Base-by-base conservation (phyloP, 1,140 invertebrate genomes). In the Drosophila gunungcola region DNA sequence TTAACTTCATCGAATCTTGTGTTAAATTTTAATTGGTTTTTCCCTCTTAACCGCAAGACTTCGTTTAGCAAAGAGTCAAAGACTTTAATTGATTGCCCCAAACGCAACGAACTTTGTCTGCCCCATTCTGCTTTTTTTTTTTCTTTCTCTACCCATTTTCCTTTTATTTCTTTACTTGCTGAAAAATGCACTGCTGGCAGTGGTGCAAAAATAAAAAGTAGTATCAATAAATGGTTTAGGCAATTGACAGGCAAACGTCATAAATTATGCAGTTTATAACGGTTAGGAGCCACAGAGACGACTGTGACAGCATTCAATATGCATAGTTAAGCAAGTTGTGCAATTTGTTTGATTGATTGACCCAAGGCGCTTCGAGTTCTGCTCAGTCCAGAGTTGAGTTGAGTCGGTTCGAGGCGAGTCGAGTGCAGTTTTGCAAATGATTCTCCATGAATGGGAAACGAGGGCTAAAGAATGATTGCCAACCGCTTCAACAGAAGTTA, bases 11-110 rank as follows among this genome's bases (percentile, higher is more conserved):
- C 64, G 73, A 74, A 62, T 49, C 48, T 55, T 75, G 72, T 75
- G 73, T 85, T 78, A 86, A 84, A 81, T 64, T 76, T 81, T 86
- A 85, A 86, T 86, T 85, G 82, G 78, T 86, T 85, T 84, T 81
- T 29, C 69, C 25, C 64, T 42, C 51, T 49, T 70, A 55, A 74
- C 38, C 58, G 39, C 69, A 74, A 51, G 61, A 63, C 49, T 53
- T 73, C 52, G 73, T 74, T 83, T 41, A 60, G 64, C 39, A 41
- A 27, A 53, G 67, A 58, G 51, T 69, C 39, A 69, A 61, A 67
- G 53, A 67, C 67, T 61, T 58, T 64, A 84, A 85, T 85, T 77
- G 65, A 46, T 61, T 61, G 68, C 46, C 32, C 70, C 69, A 32
- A 52, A 68, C 34, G 62, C 32, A 58, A 46, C 43, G 32, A 68